Evolutionary conservation across 2,888 invertebrate species (phyloP).

Genomic region (Poecilus cupreus): DNA sequence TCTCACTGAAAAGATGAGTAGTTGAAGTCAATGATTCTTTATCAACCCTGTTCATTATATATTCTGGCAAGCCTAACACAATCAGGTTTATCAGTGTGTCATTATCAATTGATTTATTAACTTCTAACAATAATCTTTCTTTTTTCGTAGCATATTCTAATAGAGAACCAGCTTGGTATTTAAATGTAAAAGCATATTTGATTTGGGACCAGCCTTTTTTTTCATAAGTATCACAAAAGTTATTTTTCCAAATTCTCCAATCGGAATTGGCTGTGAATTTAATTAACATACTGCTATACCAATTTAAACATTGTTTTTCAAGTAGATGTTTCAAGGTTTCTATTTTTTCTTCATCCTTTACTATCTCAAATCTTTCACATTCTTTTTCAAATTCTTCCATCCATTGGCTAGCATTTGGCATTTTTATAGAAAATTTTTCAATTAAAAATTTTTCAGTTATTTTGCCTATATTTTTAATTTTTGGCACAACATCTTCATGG

Average conservation of each 20-base stretch:
- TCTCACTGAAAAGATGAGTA: no score
- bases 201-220: constrained; percentile 60
- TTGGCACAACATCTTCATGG: background rate
- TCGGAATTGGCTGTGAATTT: constrained; percentile 45
- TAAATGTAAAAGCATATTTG: no score
- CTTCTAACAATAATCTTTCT: no score
- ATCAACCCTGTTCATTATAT: constrained; percentile 38
- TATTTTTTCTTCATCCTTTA: background rate
- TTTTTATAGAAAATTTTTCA: constrained; percentile 18
- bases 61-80: constrained; percentile 30
- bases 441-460: constrained; percentile 9
- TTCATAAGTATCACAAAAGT: constrained; percentile 58
- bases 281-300: constrained; percentile 58
- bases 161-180: no score
- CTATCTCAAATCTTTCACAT: no score
- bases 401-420: background rate
- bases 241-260: constrained; percentile 59
- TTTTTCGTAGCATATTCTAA: no score
- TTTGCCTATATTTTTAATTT: constrained; percentile 1
- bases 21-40: constrained; percentile 34
- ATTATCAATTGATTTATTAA: constrained; percentile 45
- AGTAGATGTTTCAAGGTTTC: constrained; percentile 20
- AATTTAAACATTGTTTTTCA: constrained; percentile 55
- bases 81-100: constrained; percentile 44
- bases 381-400: constrained; percentile 34